These are phyloP conservation scores for Myocastor coypus DNA, from an alignment of 2,113 vertebrate genomes.

Conservation along the genomic window DNA sequence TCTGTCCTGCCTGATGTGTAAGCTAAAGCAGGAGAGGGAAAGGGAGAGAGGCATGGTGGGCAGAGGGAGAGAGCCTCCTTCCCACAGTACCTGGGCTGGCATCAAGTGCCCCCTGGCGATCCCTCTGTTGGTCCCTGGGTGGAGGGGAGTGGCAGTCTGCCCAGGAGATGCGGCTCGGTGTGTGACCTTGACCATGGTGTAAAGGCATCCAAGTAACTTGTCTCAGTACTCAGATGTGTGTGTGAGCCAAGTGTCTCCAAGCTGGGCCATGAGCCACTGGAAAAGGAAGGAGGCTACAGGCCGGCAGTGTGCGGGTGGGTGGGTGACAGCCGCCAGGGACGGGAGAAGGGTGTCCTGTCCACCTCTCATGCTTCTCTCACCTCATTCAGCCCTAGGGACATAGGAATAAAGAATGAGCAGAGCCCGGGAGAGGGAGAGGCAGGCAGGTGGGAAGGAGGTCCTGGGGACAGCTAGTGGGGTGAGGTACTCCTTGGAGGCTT, in stretches of 20 bases:
- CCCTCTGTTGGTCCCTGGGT: background rate
- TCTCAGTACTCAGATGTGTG: constrained; percentile 54
- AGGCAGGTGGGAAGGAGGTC: background rate
- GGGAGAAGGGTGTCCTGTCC: background rate
- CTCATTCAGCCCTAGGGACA: background rate
- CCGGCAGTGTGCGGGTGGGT: background rate
- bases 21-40: background rate
- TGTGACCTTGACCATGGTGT: constrained; percentile 65
- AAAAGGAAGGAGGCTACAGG: background rate
- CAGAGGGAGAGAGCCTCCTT: background rate
- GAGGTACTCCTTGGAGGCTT: background rate
- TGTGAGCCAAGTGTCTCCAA: constrained; percentile 49
- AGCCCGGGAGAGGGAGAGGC: background rate
- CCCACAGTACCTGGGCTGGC: background rate
- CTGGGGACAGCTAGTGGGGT: background rate
- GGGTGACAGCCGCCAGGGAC: background rate
- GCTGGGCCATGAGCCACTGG: constrained; percentile 34
- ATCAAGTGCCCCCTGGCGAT: background rate
- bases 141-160: background rate
- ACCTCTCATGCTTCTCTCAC: background rate
- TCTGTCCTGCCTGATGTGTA: background rate
- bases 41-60: too few species aligned
- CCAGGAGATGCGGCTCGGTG: constrained; percentile 30
- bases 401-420: background rate
- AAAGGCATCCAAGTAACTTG: constrained; percentile 62